A percentile compares a stretch with the other conserved stretches of the same genome.
phyloP scores from a whole-genome alignment of 2,797 vertebrate species.

The Tokudaia tokunoshimensis region DNA sequence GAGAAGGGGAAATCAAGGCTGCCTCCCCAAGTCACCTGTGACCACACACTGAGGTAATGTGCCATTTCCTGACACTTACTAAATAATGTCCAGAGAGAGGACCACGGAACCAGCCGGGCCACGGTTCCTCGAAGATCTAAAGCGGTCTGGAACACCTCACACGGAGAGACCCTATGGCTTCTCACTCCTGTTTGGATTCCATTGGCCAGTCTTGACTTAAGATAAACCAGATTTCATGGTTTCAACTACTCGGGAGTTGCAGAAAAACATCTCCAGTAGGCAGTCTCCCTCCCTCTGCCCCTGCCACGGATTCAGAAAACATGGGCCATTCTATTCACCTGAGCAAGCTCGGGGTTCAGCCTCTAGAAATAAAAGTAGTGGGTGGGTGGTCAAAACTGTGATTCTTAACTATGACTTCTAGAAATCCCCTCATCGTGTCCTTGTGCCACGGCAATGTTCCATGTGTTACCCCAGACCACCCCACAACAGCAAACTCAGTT shows the following conservation, averaged over 20 bases:
- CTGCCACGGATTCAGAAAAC: slow-evolving; percentile 61
- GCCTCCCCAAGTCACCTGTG: background rate
- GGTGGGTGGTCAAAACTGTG: background rate
- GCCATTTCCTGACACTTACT: background rate
- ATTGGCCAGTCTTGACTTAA: slow-evolving; percentile 61
- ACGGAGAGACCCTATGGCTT: background rate
- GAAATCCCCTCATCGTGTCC: background rate
- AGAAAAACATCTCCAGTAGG: slow-evolving; percentile 7
- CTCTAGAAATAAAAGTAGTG: background rate
- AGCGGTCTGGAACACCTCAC: background rate
- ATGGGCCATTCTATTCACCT: slow-evolving; percentile 66
- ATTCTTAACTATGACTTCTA: background rate
- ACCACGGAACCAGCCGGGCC: background rate
- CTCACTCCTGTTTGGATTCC: slow-evolving; percentile 30
- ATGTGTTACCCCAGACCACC: background rate
- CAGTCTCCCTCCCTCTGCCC: slow-evolving; percentile 59
- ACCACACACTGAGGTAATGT: background rate
- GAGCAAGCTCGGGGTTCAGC: background rate
- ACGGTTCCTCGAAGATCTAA: rapidly evolving
- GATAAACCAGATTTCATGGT: slow-evolving; percentile 50
- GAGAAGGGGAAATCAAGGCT: background rate
- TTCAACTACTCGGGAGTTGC: slow-evolving; percentile 68
- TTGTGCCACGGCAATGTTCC: too few relatives aligned
- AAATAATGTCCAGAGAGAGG: background rate
- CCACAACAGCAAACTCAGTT: background rate